A percentile compares a stretch with the other conserved stretches of the same genome.
phyloP scores from a whole-genome alignment of 1,140 invertebrate genomes.

The Matsumurasca onukii region DNA sequence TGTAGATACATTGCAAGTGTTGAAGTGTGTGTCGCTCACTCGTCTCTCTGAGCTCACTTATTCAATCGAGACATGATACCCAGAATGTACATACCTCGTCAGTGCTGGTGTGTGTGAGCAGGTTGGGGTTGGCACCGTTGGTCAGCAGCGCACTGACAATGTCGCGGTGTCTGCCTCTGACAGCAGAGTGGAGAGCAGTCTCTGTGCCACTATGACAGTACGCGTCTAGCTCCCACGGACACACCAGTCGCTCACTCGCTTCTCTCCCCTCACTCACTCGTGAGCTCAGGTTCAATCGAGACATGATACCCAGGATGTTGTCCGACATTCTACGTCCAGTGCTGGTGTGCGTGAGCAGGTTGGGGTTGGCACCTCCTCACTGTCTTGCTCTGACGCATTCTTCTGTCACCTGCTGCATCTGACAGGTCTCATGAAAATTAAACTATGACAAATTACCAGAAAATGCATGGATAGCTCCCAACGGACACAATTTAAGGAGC shows the following conservation, averaged over 20 bases:
- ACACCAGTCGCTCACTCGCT: constrained; percentile 56
- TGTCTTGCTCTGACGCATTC: constrained; percentile 27
- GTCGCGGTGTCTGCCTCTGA: constrained; percentile 72
- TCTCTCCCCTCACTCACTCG: constrained; percentile 45
- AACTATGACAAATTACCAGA: no score
- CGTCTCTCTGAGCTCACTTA: constrained; percentile 52
- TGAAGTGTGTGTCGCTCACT: no score
- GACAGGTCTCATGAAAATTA: no score
- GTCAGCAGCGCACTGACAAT: constrained; percentile 72
- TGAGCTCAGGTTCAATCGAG: constrained; percentile 65
- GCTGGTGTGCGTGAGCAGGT: constrained; percentile 61
- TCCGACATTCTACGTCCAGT: constrained; percentile 71
- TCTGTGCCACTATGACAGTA: constrained; percentile 75
- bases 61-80: constrained; percentile 81
- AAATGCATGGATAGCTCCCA: no score
- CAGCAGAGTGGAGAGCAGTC: constrained; percentile 76
- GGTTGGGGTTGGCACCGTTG: constrained; percentile 71
- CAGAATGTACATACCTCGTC: no score
- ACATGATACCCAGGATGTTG: constrained; percentile 86
- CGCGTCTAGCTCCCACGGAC: constrained; percentile 71
- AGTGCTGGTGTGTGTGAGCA: constrained; percentile 42
- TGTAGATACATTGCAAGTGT: no score
- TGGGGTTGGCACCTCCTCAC: constrained; percentile 37
- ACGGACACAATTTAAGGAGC: no score
- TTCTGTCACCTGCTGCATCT: no score